Conservation (phyloP, 2,113 vertebrate species). For the Machaerirhynchus nigripectus region DNA sequence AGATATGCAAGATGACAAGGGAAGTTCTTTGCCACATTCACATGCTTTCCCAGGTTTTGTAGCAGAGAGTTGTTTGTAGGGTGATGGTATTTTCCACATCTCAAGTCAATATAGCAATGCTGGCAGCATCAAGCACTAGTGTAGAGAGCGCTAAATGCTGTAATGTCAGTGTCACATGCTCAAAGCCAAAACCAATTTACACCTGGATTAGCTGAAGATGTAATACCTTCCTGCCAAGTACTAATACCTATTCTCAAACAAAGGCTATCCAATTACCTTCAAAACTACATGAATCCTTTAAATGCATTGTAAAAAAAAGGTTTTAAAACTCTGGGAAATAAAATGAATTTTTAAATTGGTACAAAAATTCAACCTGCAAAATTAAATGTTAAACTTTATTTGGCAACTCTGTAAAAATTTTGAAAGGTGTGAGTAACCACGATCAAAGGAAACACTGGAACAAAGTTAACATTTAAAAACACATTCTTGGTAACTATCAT, state of each 20-base stretch:
- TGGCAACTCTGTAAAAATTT: background rate
- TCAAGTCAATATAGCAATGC: background rate
- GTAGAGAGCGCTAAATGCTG: background rate
- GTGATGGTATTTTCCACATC: background rate
- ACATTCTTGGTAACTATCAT: background rate
- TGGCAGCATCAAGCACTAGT: background rate
- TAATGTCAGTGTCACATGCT: background rate
- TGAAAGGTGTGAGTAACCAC: background rate
- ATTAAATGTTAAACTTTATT: background rate
- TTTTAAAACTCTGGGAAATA: background rate
- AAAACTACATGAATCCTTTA: background rate
- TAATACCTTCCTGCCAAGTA: background rate
- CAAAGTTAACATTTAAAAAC: background rate
- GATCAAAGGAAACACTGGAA: background rate
- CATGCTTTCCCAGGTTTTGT: background rate
- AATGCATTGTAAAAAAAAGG: background rate
- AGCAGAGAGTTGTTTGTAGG: background rate
- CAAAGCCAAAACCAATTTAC: background rate
- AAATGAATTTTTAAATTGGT: background rate
- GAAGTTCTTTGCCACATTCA: background rate
- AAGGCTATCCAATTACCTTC: background rate
- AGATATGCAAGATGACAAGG: fast-evolving
- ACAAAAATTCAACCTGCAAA: background rate
- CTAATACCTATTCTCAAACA: background rate
- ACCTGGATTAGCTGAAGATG: background rate